Evolutionary conservation across 2,888 invertebrate genomes (phyloP), one percentile per base, ranked within the genome.

Genomic region (Drosophila mimica): DNA sequence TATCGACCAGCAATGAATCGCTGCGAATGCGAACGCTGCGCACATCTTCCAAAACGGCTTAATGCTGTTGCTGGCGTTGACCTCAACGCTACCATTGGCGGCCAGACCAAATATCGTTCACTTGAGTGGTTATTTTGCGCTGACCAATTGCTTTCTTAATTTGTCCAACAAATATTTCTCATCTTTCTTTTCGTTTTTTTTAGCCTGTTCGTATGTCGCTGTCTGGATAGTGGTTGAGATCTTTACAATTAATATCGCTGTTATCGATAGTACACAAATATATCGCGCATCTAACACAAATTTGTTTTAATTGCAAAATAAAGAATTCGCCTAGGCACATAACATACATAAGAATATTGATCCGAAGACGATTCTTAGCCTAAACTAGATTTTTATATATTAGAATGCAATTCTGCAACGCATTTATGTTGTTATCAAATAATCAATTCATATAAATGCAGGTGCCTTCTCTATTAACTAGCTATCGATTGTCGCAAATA

Each of bases 1-100:
- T 86, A 75, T 83, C 77, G 76, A 79, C 74, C 79, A 81, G 71
- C 81, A 83, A 58, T 70, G 71, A 68, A 65, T 74, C 74, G 56
- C 56, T 56, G 56, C 56, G 30, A 38, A 56, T 56, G 30, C 38
- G 30, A 13, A 38, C 56, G 81, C 79, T 87, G 82, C 83, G 83
- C 83, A 83, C 76, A 86, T 83, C 81, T 75, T 79, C 54, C 72
- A 58, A 65, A 71, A 71, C 60, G 57, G 58, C 59, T 46, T 51
- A 61, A 48, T 66, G 54, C 64, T 36, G 15, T 46, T 46, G 17
- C 66, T 66, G 48, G 38, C 60, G 56, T 63, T 49, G 57, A 56
- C 63, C 68, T 61, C 51, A 66, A 67, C 70, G 66, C 38, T 52
- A 68, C 34, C 70, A 74, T 71, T 74, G 59, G 79, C 62, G 49